phyloP scores from a whole-genome alignment of 2,797 vertebrate species.

The Chelon labrosus region DNA sequence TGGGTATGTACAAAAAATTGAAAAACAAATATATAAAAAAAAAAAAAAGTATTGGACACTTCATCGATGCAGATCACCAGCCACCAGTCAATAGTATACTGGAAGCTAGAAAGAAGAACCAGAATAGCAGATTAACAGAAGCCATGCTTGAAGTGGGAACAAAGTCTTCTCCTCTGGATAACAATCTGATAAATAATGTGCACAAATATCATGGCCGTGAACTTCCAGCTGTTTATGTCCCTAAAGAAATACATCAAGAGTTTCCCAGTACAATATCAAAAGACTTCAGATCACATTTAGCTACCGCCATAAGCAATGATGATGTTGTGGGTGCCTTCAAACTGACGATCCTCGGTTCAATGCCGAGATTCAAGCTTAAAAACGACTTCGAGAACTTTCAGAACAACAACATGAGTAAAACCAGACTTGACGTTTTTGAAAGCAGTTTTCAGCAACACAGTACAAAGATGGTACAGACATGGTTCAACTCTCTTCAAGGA shows the following conservation, averaged over 20 bases:
- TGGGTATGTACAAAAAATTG: too few relatives aligned
- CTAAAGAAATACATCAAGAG: not conserved
- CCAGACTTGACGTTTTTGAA: conserved; percentile 3
- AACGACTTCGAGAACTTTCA: conserved; percentile 1
- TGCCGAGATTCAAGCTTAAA: not conserved
- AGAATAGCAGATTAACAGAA: too few relatives aligned
- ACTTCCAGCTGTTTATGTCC: not conserved
- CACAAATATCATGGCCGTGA: not conserved
- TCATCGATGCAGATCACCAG: too few relatives aligned
- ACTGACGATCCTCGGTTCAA: conserved; percentile 16
- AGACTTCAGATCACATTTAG: not conserved
- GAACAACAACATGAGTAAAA: not conserved
- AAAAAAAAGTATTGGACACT: too few relatives aligned
- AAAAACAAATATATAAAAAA: not conserved
- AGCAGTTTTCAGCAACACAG: not conserved
- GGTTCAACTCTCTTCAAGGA: conserved; percentile 10
- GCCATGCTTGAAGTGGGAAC: too few relatives aligned
- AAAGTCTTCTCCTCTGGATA: too few relatives aligned
- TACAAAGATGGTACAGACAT: conserved; percentile 3
- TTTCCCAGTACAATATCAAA: not conserved
- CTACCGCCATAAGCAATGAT: conserved; percentile 8
- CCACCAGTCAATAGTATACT: too few relatives aligned
- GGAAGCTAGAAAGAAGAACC: too few relatives aligned
- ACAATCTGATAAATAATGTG: too few relatives aligned
- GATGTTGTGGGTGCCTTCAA: conserved; percentile 27